Conservation (phyloP, 2,113 vertebrate species). For the Climacteris rufus region DNA sequence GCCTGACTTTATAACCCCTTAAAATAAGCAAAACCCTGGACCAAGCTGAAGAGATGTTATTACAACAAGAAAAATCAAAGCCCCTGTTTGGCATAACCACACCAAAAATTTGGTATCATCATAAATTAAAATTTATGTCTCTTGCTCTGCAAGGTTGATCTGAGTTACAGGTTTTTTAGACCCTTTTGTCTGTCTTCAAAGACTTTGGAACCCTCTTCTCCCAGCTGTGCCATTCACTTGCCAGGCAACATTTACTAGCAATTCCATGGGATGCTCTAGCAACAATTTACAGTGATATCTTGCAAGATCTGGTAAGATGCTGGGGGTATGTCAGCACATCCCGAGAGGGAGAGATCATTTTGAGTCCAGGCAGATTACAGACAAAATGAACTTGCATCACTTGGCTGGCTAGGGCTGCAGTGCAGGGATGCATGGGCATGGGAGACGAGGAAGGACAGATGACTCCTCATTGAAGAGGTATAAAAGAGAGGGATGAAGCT, state of each 20-base stretch:
- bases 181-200: neutral
- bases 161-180: neutral
- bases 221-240: neutral
- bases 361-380: neutral
- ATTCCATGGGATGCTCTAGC: neutral
- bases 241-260: neutral
- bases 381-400: neutral
- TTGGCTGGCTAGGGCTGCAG: neutral
- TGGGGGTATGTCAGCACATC: neutral
- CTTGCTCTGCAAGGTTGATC: neutral
- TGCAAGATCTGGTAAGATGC: neutral
- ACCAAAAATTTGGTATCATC: neutral
- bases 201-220: neutral
- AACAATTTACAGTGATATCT: neutral
- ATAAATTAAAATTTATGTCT: neutral
- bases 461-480: neutral
- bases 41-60: neutral
- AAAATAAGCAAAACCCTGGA: neutral
- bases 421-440: neutral
- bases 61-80: neutral
- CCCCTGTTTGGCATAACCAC: neutral
- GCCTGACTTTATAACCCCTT: neutral
- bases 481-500: neutral
- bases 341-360: neutral
- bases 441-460: neutral